Evolutionary conservation across 2,888 invertebrate species (phyloP).

Genomic region (Eurytoma californica): DNA sequence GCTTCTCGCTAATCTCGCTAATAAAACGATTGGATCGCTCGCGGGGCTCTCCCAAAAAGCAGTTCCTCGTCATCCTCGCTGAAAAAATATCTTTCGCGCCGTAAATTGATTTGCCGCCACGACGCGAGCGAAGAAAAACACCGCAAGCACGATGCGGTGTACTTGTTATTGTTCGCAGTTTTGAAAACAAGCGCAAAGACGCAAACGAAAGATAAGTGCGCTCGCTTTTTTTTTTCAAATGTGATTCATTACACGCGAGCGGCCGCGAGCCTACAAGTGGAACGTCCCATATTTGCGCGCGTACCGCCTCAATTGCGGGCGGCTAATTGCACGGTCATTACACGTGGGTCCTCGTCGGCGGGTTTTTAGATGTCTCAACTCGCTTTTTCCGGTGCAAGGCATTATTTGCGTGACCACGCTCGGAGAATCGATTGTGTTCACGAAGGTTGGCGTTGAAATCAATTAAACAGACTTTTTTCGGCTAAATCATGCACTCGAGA

Average conservation of each 20-base stretch:
- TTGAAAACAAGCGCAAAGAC: too few species aligned
- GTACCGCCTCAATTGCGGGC: constrained; percentile 20
- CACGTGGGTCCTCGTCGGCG: background rate
- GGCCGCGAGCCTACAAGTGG: background rate
- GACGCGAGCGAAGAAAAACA: too few species aligned
- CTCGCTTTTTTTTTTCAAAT: too few species aligned
- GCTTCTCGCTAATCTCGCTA: background rate
- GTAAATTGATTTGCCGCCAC: too few species aligned
- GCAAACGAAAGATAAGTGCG: too few species aligned
- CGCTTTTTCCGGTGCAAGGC: constrained; percentile 29
- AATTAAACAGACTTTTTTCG: too few species aligned
- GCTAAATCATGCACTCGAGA: too few species aligned
- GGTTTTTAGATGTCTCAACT: background rate
- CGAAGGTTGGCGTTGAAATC: constrained; percentile 15
- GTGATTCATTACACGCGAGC: background rate
- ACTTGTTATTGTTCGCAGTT: too few species aligned
- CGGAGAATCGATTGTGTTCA: constrained; percentile 10
- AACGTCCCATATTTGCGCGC: constrained; percentile 27
- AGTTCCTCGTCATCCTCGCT: too few species aligned
- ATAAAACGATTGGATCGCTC: constrained; percentile 1
- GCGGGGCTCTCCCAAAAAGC: background rate
- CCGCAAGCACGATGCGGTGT: too few species aligned
- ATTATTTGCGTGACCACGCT: background rate
- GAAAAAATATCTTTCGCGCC: too few species aligned
- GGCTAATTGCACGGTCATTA: constrained; percentile 51